These are phyloP conservation scores for Scaptodrosophila lebanonensis DNA, from an alignment of 1,140 invertebrate genomes.

Conservation along the genomic window DNA sequence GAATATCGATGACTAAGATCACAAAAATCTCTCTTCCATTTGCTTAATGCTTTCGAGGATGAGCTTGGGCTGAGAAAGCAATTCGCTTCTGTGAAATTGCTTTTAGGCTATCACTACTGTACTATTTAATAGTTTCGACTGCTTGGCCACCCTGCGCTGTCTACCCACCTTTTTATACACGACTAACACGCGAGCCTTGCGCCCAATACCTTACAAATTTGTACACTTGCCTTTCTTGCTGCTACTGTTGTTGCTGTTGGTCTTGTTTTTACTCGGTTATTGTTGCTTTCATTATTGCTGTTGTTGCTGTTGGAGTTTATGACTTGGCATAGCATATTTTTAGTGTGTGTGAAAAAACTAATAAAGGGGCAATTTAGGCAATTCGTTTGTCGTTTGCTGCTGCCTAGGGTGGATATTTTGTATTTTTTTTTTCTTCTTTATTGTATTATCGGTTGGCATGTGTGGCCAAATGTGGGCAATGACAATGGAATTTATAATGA, in stretches of 20 bases:
- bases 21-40: too few relatives aligned
- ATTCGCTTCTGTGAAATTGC: too few relatives aligned
- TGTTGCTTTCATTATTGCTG: constrained; percentile 10
- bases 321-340: constrained; percentile 16
- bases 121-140: too few relatives aligned
- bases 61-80: too few relatives aligned
- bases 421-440: constrained; percentile 19
- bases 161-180: constrained; percentile 48
- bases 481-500: constrained; percentile 59
- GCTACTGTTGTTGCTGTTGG: constrained; percentile 4
- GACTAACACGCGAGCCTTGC: constrained; percentile 54
- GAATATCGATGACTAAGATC: too few relatives aligned
- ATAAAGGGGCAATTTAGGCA: constrained; percentile 71
- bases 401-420: constrained; percentile 26
- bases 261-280: constrained; percentile 9
- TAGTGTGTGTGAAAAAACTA: constrained; percentile 75
- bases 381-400: constrained; percentile 42
- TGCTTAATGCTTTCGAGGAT: too few relatives aligned
- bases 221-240: constrained; percentile 24
- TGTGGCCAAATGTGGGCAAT: background rate
- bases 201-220: constrained; percentile 46
- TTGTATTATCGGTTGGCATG: too few relatives aligned
- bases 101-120: too few relatives aligned
- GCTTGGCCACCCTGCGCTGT: constrained; percentile 30
- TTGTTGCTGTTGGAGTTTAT: background rate